Evolutionary conservation across 2,797 vertebrate species (phyloP).

Genomic region (Acomys russatus): DNA sequence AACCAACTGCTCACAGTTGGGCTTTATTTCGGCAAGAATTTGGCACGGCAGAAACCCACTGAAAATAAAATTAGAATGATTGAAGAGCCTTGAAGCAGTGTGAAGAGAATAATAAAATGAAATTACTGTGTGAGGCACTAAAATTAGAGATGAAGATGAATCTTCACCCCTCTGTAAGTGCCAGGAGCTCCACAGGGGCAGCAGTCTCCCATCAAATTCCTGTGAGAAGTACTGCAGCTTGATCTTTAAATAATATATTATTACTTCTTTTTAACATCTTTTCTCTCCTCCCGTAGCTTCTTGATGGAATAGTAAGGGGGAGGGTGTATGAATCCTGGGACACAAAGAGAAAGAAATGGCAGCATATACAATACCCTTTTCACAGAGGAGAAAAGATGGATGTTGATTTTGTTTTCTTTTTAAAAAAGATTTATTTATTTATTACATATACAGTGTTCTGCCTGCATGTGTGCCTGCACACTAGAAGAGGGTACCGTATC

Average conservation of each 20-base stretch:
- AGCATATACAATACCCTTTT: background rate
- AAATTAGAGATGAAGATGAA: conserved; percentile 41
- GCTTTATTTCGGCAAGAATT: conserved; percentile 65
- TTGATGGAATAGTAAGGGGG: background rate
- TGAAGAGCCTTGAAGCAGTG: background rate
- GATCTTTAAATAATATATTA: conserved; percentile 28
- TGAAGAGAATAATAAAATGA: conserved; percentile 62
- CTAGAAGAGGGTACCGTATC: too few species aligned
- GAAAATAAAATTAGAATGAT: conserved; percentile 55
- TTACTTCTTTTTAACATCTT: conserved; percentile 26
- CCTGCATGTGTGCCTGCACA: too few species aligned
- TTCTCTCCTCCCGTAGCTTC: background rate
- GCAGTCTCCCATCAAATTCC: background rate
- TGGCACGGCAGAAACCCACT: conserved; percentile 32
- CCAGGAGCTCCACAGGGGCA: background rate
- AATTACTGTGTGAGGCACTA: conserved; percentile 40
- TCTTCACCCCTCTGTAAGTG: background rate
- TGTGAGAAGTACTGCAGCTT: background rate
- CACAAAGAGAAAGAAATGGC: background rate
- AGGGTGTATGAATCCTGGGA: background rate
- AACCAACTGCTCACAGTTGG: conserved; percentile 4
- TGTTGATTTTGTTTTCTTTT: background rate
- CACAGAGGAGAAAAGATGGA: background rate
- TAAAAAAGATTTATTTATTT: too few species aligned
- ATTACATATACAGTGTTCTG: too few species aligned